Evolutionary conservation across 1,140 invertebrate species (phyloP).

Genomic region (Drosophila sproati): DNA sequence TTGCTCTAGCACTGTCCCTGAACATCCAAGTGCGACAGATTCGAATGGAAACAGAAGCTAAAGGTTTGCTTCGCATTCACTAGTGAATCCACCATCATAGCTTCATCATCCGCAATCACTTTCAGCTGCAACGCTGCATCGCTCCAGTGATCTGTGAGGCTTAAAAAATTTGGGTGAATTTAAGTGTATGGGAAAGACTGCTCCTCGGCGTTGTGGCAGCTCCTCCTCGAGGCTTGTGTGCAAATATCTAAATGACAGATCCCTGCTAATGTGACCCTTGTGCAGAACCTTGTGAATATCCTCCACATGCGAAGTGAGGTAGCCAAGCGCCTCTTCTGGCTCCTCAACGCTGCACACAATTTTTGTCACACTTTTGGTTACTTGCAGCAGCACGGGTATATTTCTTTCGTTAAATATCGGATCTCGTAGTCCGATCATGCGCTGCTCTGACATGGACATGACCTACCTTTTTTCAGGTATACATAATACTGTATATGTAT

Average conservation of each 20-base stretch:
- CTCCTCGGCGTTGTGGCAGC: background rate
- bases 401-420: slow-evolving; percentile 57
- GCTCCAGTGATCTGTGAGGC: slow-evolving; percentile 86
- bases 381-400: slow-evolving; percentile 49
- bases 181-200: slow-evolving; percentile 77
- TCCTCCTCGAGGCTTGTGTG: slow-evolving; percentile 64
- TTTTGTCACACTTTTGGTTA: slow-evolving; percentile 63
- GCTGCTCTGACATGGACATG: slow-evolving; percentile 58
- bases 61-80: slow-evolving; percentile 72
- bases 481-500: no score
- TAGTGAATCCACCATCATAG: slow-evolving; percentile 33
- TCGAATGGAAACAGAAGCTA: slow-evolving; percentile 87
- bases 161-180: slow-evolving; percentile 86
- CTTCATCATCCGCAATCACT: slow-evolving; percentile 55
- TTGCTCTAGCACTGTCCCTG: slow-evolving; percentile 73
- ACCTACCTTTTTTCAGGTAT: background rate
- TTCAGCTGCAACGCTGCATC: slow-evolving; percentile 80
- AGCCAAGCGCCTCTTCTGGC: slow-evolving; percentile 84
- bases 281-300: slow-evolving; percentile 83
- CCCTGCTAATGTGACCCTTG: slow-evolving; percentile 85
- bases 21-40: slow-evolving; percentile 85
- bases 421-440: slow-evolving; percentile 56
- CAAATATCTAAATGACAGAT: slow-evolving; percentile 85
- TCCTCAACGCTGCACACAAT: slow-evolving; percentile 53
- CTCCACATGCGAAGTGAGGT: slow-evolving; percentile 83